These are phyloP conservation scores for Conopomorpha cramerella DNA, from an alignment of 1,140 invertebrate genomes.

Conservation along the genomic window DNA sequence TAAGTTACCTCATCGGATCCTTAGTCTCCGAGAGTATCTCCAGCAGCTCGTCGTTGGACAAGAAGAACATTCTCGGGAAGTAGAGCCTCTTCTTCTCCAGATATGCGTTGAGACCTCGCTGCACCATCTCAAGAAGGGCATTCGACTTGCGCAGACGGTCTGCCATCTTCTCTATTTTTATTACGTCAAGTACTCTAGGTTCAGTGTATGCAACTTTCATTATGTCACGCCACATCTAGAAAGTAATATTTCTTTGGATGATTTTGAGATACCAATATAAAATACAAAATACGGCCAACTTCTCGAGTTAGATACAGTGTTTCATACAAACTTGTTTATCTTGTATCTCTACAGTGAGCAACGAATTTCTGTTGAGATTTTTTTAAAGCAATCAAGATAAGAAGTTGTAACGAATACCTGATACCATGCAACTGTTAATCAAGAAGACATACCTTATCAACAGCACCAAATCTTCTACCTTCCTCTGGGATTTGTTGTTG, in stretches of 20 bases:
- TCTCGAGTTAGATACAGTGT: conserved; percentile 84
- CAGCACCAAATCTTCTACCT: conserved; percentile 81
- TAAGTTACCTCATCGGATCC: conserved; percentile 87
- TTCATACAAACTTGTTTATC: too few relatives aligned
- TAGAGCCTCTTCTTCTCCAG: conserved; percentile 94
- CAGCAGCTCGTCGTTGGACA: conserved; percentile 94
- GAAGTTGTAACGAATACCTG: too few relatives aligned
- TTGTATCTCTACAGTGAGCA: too few relatives aligned
- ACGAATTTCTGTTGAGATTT: too few relatives aligned
- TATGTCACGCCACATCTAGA: conserved; percentile 86
- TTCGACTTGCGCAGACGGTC: conserved; percentile 90
- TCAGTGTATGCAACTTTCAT: conserved; percentile 85
- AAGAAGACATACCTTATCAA: conserved; percentile 67
- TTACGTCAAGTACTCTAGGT: conserved; percentile 81
- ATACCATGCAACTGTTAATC: too few relatives aligned
- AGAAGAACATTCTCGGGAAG: conserved; percentile 97
- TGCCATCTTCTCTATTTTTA: conserved; percentile 92
- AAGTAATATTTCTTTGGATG: too few relatives aligned
- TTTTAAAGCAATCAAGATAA: too few relatives aligned
- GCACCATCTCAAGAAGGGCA: conserved; percentile 86
- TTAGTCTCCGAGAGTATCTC: conserved; percentile 95
- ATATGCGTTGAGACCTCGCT: conserved; percentile 95
- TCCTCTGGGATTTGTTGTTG: conserved; percentile 97
- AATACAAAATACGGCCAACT: conserved; percentile 67
- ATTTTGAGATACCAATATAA: not conserved